These are phyloP conservation scores for Heliconius ethilla DNA, from an alignment of 2,888 invertebrate species.

Conservation along the genomic window DNA sequence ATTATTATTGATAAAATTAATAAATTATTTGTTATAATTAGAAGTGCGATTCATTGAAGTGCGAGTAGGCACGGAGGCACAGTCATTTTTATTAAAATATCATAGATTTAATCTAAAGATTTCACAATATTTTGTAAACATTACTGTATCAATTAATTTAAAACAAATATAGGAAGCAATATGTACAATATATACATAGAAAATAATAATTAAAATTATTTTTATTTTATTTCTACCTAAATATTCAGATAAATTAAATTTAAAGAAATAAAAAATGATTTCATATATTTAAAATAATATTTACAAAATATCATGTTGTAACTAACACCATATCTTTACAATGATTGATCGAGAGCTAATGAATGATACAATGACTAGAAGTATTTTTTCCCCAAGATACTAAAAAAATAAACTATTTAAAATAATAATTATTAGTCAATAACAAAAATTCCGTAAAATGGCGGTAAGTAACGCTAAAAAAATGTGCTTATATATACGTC, in stretches of 20 bases:
- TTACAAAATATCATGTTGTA: slow-evolving; percentile 30
- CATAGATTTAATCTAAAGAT: slow-evolving; percentile 46
- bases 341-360: slow-evolving; percentile 45
- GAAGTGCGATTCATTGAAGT: slow-evolving; percentile 61
- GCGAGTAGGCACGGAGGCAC: slow-evolving; percentile 75
- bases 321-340: slow-evolving; percentile 49
- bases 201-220: neutral
- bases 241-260: neutral
- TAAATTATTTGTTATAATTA: slow-evolving; percentile 59
- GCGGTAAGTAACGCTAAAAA: neutral
- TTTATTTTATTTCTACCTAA: neutral
- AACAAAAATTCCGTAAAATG: neutral
- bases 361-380: slow-evolving; percentile 45
- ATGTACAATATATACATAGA: too few species aligned
- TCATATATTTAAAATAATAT: neutral
- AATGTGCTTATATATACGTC: too few species aligned
- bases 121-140: slow-evolving; percentile 43
- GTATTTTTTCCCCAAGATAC: slow-evolving; percentile 35
- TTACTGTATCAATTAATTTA: neutral
- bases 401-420: neutral
- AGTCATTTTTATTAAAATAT: slow-evolving; percentile 60
- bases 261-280: neutral
- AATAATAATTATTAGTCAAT: slow-evolving; percentile 1
- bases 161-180: neutral
- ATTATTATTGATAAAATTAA: slow-evolving; percentile 25